Percentiles rank a stretch among this genome's conserved stretches.
phyloP scores from a whole-genome alignment of 2,888 invertebrate species.

The Oscheius onirici region DNA sequence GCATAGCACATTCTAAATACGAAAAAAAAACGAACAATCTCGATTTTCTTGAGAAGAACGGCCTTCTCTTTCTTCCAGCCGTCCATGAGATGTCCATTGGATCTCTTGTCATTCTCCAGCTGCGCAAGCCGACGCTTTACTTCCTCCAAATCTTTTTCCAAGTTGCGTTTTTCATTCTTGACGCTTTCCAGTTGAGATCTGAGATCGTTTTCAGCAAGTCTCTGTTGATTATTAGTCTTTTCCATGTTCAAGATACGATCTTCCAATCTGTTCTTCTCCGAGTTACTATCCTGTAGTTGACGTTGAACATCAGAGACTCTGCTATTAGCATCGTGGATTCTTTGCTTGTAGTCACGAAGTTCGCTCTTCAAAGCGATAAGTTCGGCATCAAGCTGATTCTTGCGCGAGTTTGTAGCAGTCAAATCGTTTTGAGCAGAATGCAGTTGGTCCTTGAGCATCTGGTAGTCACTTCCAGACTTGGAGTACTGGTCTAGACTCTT shows the following conservation, averaged over 20 bases:
- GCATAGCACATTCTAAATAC: background rate
- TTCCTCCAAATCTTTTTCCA: constrained; percentile 66
- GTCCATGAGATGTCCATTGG: constrained; percentile 56
- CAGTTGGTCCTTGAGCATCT: constrained; percentile 61
- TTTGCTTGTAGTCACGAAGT: constrained; percentile 68
- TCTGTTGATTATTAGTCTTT: constrained; percentile 62
- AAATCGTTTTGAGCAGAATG: constrained; percentile 64
- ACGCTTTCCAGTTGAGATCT: constrained; percentile 65
- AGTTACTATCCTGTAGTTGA: constrained; percentile 67
- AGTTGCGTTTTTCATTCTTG: constrained; percentile 65
- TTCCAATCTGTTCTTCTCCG: constrained; percentile 68
- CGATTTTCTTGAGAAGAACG: constrained; percentile 68
- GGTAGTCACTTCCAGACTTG: constrained; percentile 61
- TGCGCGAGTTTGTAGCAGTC: constrained; percentile 55
- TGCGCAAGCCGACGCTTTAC: constrained; percentile 60
- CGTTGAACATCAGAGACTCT: constrained; percentile 67
- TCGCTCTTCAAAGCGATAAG: constrained; percentile 63
- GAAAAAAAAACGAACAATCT: constrained; percentile 51
- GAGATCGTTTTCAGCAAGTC: constrained; percentile 64
- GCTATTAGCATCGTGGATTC: constrained; percentile 64
- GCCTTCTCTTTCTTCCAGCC: constrained; percentile 68
- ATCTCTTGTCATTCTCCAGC: constrained; percentile 61
- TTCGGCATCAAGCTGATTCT: constrained; percentile 65
- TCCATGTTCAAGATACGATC: constrained; percentile 66
- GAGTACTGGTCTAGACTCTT: constrained; percentile 61